Percentiles rank a stretch among this genome's conserved stretches.
Evolutionary conservation across 2,888 invertebrate genomes (phyloP).

Genomic region (Terebella lapidaria): DNA sequence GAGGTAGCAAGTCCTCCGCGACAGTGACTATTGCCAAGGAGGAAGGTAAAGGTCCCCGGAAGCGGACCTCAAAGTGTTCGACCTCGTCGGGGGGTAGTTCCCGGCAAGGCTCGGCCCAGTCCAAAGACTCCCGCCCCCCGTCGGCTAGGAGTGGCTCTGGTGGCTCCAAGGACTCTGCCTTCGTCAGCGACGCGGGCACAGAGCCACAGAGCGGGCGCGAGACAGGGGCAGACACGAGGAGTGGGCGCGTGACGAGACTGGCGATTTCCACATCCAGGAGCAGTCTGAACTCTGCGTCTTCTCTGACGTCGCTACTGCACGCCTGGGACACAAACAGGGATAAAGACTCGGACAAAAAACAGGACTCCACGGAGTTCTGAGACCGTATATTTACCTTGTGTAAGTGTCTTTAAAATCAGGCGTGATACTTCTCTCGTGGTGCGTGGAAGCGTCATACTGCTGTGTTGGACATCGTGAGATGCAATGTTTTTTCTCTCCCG

Average conservation of each 20-base stretch:
- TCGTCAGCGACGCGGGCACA: not conserved
- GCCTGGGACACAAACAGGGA: conserved; percentile 8
- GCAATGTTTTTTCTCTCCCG: no score
- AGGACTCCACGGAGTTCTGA: conserved; percentile 4
- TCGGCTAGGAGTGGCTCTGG: conserved; percentile 1
- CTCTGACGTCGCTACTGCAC: conserved; percentile 11
- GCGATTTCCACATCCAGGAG: conserved; percentile 3
- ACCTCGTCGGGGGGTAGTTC: not conserved
- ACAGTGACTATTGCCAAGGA: no score
- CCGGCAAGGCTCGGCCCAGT: not conserved
- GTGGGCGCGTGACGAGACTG: not conserved
- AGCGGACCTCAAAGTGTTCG: not conserved
- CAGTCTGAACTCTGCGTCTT: conserved; percentile 11
- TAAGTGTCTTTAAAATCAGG: no score
- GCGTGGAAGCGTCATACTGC: no score
- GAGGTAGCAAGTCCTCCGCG: no score
- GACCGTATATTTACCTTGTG: no score
- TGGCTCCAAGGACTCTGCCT: conserved; percentile 1
- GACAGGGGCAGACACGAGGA: not conserved
- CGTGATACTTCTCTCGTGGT: no score
- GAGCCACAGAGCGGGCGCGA: not conserved
- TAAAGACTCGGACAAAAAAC: not conserved
- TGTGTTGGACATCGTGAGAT: no score
- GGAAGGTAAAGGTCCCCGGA: not conserved
- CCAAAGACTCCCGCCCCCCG: no score